Evolutionary conservation across 2,888 invertebrate genomes (phyloP).

Genomic region (Phoenoteleia sp.): DNA sequence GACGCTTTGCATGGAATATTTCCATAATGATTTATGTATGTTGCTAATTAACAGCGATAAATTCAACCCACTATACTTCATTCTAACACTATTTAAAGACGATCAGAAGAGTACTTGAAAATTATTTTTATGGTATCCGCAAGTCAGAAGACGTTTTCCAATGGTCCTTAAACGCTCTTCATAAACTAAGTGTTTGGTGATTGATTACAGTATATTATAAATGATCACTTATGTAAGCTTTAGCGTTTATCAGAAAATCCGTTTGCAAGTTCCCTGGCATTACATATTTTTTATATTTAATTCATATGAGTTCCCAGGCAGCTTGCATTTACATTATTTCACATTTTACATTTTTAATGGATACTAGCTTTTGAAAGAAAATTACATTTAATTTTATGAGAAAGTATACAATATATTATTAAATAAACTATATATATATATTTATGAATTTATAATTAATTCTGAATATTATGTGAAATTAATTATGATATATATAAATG

Average conservation of each 20-base stretch:
- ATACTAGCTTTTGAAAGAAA: too few species aligned
- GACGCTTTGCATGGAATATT: constrained; percentile 1
- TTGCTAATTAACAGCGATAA: constrained; percentile 24
- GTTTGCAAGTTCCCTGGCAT: constrained; percentile 38
- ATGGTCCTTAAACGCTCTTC: background rate
- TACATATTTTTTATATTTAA: too few species aligned
- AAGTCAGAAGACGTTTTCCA: constrained; percentile 13
- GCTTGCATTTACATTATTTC: too few species aligned
- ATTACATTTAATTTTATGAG: too few species aligned
- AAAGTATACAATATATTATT: too few species aligned
- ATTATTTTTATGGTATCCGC: background rate
- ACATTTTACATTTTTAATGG: too few species aligned
- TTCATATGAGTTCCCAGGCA: too few species aligned
- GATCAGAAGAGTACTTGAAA: constrained; percentile 23
- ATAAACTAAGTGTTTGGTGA: constrained; percentile 10
- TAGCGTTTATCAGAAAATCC: constrained; percentile 14
- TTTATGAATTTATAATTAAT: too few species aligned
- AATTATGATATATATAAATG: too few species aligned
- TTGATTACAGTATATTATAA: constrained; percentile 17
- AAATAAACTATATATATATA: too few species aligned
- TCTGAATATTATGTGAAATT: too few species aligned
- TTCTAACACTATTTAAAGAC: background rate
- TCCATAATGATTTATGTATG: constrained; percentile 27
- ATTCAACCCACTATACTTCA: constrained; percentile 38
- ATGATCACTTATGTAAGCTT: constrained; percentile 30